Conservation (phyloP, 2,888 invertebrate species). For the Cryptocheilus praepositus region DNA sequence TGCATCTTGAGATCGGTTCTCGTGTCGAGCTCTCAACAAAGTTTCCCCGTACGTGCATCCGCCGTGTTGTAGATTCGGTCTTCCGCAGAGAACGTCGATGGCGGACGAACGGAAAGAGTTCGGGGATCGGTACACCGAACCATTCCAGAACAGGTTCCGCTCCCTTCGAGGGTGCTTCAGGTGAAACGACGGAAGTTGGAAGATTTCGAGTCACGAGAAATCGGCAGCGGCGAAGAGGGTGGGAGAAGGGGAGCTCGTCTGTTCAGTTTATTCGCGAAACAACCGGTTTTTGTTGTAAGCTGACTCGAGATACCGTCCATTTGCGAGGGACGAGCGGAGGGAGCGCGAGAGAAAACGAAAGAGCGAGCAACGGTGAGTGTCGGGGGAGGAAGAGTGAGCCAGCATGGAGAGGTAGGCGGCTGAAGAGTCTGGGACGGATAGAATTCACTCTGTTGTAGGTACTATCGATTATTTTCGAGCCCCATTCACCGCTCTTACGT, state of each 20-base stretch:
- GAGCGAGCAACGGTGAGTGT: not conserved
- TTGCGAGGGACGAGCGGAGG: slow-evolving; percentile 33
- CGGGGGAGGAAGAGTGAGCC: too few species aligned
- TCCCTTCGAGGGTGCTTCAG: too few species aligned
- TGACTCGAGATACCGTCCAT: slow-evolving; percentile 49
- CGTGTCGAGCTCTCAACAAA: too few species aligned
- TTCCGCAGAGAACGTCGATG: too few species aligned
- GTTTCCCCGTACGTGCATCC: too few species aligned
- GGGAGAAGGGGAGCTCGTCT: slow-evolving; percentile 30
- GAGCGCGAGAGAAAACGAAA: slow-evolving; percentile 18
- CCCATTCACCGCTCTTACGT: slow-evolving; percentile 53
- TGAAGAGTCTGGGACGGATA: slow-evolving; percentile 38
- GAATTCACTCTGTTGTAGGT: slow-evolving; percentile 53
- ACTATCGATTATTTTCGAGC: slow-evolving; percentile 57
- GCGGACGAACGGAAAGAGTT: too few species aligned
- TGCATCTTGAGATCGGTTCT: too few species aligned
- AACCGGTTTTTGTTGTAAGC: slow-evolving; percentile 56
- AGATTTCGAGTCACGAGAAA: slow-evolving; percentile 30
- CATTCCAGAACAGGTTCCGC: too few species aligned
- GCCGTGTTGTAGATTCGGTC: too few species aligned
- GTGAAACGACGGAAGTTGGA: slow-evolving; percentile 30
- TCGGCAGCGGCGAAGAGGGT: slow-evolving; percentile 17
- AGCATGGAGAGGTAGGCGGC: slow-evolving; percentile 14
- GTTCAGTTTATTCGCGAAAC: slow-evolving; percentile 53
- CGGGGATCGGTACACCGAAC: too few species aligned